These are phyloP conservation scores for Parapsyche elsis DNA, from an alignment of 1,140 invertebrate genomes.

Conservation along the genomic window DNA sequence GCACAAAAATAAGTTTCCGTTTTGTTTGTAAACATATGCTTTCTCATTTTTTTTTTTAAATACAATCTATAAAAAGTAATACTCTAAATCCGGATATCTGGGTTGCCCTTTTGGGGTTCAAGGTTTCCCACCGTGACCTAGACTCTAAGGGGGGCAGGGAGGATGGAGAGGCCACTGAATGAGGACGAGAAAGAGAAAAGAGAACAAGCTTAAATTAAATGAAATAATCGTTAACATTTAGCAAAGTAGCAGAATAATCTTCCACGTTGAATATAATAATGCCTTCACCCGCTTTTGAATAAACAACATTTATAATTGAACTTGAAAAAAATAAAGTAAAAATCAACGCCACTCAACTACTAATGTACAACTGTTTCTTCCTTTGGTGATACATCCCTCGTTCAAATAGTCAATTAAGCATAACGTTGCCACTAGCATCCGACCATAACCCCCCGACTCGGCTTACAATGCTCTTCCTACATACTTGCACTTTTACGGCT, in stretches of 20 bases:
- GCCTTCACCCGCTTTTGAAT: not conserved
- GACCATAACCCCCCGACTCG: no score
- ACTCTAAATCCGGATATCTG: constrained; percentile 19
- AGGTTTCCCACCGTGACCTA: constrained; percentile 21
- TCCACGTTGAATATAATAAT: not conserved
- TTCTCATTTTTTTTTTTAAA: not conserved
- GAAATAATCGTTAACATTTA: constrained; percentile 27
- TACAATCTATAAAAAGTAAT: not conserved
- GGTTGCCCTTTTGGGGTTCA: constrained; percentile 20
- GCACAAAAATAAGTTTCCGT: not conserved
- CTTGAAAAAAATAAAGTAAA: no score
- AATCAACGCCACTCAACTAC: no score
- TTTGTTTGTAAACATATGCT: not conserved
- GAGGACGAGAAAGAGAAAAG: not conserved
- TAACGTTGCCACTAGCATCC: no score
- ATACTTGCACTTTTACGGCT: no score
- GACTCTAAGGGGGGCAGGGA: not conserved
- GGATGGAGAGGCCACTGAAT: not conserved
- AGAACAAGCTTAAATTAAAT: not conserved
- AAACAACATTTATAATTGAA: no score
- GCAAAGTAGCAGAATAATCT: not conserved
- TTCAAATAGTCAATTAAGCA: no score
- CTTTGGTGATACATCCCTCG: no score
- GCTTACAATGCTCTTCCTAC: no score
- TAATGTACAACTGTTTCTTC: no score